Evolutionary conservation across 2,888 invertebrate genomes (phyloP), one percentile per base, ranked within the genome.

Genomic region (Buathra laborator): DNA sequence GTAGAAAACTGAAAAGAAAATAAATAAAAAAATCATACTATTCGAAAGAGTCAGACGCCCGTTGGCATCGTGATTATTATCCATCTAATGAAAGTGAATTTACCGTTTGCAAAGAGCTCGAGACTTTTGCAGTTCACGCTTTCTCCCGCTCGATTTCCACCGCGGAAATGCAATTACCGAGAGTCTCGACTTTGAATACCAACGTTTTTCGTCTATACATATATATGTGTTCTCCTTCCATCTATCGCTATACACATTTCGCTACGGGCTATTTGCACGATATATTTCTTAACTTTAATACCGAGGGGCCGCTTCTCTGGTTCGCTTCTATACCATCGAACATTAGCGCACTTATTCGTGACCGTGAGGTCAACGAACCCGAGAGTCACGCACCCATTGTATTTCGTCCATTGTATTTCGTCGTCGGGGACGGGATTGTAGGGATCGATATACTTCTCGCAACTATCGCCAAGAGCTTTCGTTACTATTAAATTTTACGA

Each of bases 61-160:
- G 74, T 81, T 77, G 5, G 72, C 19, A 76, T 74, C 46, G 74
- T 51, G 5, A 75, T 37, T 56, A 59, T 77, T 72, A 86, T 81
- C 76, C 77, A 68, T 66, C 51, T 86, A 88, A 37, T 88, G 91
- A 91, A 91, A 91, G 90, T 90, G 87, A 90, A 90, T 89, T 88
- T 80, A 86, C 81, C 84, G 87, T 86, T 80, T 51, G 62, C 76
- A 51, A 48, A 77, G 53, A 77, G 83, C 80, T 79, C 86, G 71
- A 76, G 76, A 32, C 74, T 67, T 67, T 70, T 81, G 81, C 74
- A 84, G 90, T 92, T 91, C 88, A 91, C 91, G 91, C 92, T 92
- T 92, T 92, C 92, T 90, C 92, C 87, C 84, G 88, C 88, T 86
- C 89, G 90, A 90, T 92, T 91, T 90, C 88, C 91, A 89, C 86